Evolutionary conservation across 2,113 vertebrate genomes (phyloP), one percentile per base, ranked within the genome.

Genomic region (Actinemys pallida): DNA sequence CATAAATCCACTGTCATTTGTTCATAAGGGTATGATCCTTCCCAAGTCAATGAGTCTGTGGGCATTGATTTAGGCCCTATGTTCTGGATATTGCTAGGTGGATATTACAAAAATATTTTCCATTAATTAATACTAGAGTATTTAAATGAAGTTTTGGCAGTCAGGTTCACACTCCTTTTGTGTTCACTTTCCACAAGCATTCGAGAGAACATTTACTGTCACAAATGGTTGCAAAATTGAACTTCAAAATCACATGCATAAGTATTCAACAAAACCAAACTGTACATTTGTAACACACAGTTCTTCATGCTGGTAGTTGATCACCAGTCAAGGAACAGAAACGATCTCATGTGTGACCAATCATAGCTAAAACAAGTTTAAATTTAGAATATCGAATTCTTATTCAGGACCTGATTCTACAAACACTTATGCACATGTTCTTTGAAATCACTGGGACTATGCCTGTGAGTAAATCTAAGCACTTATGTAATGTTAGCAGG

Each of bases 361-460:
- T 82, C 95, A 87, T 10, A 95, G 84, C 88, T 87, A 52, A 94
- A 56, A 56, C 80, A 97, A 93, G 86, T 47, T 56, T 94, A 52
- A 79, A 81, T 42, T 81, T 94, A 80, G 84, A 93, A 93, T 42
- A 86, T 50, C 25, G 81, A 83, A 31, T 83, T 59, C 93, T 89
- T 94, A 62, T 90, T 94, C 94, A 85, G 72, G 93, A 29, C 53
- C 69, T 54, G 27, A 84, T 25, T 93, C 83, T 10, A 6, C 54
- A 89, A 57, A 59, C 93, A 94, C 94, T 93, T 92, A 83, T 49
- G 59, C 56, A 82, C 79, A 31, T 56, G 59, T 39, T 95, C 84
- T 69, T 8, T 90, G 52, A 86, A 95, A 39, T 75, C 20, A 76
- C 24, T 76, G 39, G 75, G 75, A 45, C 24, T 47, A 76, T 76